Evolutionary conservation across 2,113 vertebrate species (phyloP), one percentile per base, ranked within the genome.

Genomic region (Spizaetus ornatus): DNA sequence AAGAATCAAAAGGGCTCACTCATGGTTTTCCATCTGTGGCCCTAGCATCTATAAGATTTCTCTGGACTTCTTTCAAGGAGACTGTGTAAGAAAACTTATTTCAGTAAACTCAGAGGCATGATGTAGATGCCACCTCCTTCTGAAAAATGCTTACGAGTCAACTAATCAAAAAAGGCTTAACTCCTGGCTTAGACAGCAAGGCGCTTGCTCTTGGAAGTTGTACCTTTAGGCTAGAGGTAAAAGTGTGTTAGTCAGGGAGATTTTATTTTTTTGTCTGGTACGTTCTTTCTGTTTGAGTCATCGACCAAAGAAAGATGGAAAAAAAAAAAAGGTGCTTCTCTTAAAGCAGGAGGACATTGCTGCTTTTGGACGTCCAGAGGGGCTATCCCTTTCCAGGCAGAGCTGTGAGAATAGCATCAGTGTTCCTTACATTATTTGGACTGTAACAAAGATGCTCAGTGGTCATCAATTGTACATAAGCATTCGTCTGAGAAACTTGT

Each of bases 221-320:
- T 91, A 87, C 91, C 96, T 95, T 94, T 72, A 95, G 95, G 95
- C 90, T 96, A 96, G 73, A 94, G 31, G 66, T 94, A 87, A 91
- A 96, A 96, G 87, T 16, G 0, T 56, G 32, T 95, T 96, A 95
- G 95, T 96, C 93, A 86, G 84, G 92, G 84, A 96, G 89, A 94
- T 95, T 89, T 88, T 71, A 55, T 83, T 95, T 90, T 95, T 95
- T 93, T 0, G 0, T 82, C 86, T 86, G 80, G 81, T 91, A 79
- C n/a, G 34, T 95, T 95, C 77, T 78, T 85, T 82, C 86, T 87
- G 73, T 71, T 93, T 94, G 93, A 97, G 78, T 97, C 91, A 95
- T 87, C 27, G 0, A 6, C 72, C 82, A 65, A 87, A 79, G 84
- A 67, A 85, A 63, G 82, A 95, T 52, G 65, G 56, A 11, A 56